These are phyloP conservation scores for Theodoxus fluviatilis DNA, from an alignment of 2,888 invertebrate species.

Conservation along the genomic window DNA sequence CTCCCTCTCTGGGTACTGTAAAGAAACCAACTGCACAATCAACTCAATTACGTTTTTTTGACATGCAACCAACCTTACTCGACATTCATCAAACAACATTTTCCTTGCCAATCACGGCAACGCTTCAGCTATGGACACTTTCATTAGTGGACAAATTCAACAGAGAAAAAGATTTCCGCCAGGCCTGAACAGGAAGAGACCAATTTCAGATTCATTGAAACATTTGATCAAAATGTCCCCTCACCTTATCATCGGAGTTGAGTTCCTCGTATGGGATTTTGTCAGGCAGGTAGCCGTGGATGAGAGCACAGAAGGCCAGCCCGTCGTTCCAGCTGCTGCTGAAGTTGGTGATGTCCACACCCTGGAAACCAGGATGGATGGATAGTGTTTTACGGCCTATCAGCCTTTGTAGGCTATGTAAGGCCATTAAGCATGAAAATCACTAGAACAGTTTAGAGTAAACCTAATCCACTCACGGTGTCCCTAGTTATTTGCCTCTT, in stretches of 20 bases:
- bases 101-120: background rate
- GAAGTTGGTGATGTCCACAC: slow-evolving; percentile 93
- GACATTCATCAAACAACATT: too few species aligned
- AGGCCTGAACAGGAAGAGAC: background rate
- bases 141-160: background rate
- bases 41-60: too few species aligned
- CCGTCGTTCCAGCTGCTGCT: slow-evolving; percentile 97
- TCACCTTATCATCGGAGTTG: slow-evolving; percentile 74
- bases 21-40: too few species aligned
- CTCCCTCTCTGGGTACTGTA: too few species aligned
- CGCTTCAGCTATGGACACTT: background rate
- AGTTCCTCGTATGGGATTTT: slow-evolving; percentile 80
- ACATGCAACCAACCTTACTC: too few species aligned
- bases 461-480: too few species aligned
- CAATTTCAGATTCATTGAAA: background rate
- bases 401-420: too few species aligned
- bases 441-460: too few species aligned
- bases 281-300: slow-evolving; percentile 88
- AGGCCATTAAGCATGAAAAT: too few species aligned
- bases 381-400: too few species aligned
- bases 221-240: background rate
- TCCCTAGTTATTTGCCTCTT: too few species aligned
- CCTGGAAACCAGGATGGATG: slow-evolving; percentile 45
- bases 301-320: slow-evolving; percentile 87
- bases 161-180: background rate